Conservation (phyloP, 2,888 invertebrate genomes). For the Lagria hirta region DNA sequence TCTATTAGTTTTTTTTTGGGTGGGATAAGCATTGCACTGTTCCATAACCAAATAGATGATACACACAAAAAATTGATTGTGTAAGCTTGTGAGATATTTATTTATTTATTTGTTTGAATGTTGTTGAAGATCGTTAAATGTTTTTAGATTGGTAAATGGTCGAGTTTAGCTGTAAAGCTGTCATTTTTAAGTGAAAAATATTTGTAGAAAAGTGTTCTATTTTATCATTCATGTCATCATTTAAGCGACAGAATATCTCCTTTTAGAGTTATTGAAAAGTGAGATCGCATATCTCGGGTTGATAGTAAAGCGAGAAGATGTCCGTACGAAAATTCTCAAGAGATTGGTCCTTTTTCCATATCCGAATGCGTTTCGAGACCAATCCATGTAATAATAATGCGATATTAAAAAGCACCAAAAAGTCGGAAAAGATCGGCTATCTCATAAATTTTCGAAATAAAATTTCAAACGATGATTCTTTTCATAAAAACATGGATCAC, state of each 20-base stretch:
- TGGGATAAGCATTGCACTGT: too few relatives aligned
- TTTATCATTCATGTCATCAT: constrained; percentile 29
- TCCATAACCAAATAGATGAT: too few relatives aligned
- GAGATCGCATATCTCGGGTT: constrained; percentile 51
- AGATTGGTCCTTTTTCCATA: constrained; percentile 20
- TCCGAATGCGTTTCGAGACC: constrained; percentile 15
- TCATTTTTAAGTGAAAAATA: too few relatives aligned
- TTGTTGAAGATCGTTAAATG: too few relatives aligned
- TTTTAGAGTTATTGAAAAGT: constrained; percentile 55
- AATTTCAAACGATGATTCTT: constrained; percentile 13
- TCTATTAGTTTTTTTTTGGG: too few relatives aligned
- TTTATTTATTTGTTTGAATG: too few relatives aligned
- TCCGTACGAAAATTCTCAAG: constrained; percentile 34
- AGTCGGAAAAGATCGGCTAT: constrained; percentile 2
- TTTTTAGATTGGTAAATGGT: too few relatives aligned
- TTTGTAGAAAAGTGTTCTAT: too few relatives aligned
- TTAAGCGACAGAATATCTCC: constrained; percentile 45
- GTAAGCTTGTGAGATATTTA: too few relatives aligned
- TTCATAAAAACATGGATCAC: constrained; percentile 15
- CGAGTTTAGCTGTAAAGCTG: too few relatives aligned
- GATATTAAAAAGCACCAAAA: constrained; percentile 14
- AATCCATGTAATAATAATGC: constrained; percentile 16
- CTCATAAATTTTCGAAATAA: constrained; percentile 14
- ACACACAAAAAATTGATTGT: too few relatives aligned
- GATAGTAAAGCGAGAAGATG: constrained; percentile 47